phyloP scores from a whole-genome alignment of 2,797 vertebrate genomes.

The Eleutherodactylus coqui region DNA sequence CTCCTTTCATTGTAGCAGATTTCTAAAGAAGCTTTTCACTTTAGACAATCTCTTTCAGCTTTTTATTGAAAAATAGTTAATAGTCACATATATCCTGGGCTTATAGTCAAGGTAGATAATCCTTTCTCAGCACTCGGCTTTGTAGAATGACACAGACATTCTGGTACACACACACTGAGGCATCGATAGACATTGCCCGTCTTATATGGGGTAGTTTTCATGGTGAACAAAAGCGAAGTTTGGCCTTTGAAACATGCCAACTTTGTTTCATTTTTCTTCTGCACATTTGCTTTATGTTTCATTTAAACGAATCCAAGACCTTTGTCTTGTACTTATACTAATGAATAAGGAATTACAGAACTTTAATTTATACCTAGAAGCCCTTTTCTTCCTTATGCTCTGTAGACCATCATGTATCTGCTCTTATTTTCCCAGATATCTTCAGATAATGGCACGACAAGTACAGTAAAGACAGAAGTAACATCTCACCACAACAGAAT shows the following conservation, averaged over 20 bases:
- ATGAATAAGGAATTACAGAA: not conserved
- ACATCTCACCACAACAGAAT: not conserved
- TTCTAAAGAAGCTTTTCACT: slow-evolving; percentile 54
- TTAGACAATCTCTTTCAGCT: slow-evolving; percentile 56
- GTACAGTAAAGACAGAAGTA: too few relatives aligned
- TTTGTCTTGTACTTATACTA: not conserved
- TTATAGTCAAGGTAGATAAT: slow-evolving; percentile 59
- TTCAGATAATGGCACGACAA: not conserved
- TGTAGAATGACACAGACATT: slow-evolving; percentile 26
- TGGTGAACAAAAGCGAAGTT: slow-evolving; percentile 25
- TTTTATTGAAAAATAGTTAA: slow-evolving; percentile 60
- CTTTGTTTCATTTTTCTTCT: slow-evolving; percentile 28
- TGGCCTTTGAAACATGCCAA: slow-evolving; percentile 29
- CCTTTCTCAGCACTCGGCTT: slow-evolving; percentile 38
- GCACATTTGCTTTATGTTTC: slow-evolving; percentile 37
- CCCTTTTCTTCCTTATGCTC: not conserved
- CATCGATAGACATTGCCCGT: slow-evolving; percentile 18
- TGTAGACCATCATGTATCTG: slow-evolving; percentile 5
- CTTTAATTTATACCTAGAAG: not conserved
- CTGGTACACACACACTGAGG: slow-evolving; percentile 10
- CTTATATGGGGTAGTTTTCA: slow-evolving; percentile 26
- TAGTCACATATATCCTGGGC: slow-evolving; percentile 50
- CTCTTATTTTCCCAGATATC: not conserved
- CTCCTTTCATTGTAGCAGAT: slow-evolving; percentile 53
- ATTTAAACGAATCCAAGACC: slow-evolving; percentile 7